A percentile compares a stretch with the other conserved stretches of the same genome.
phyloP scores from a whole-genome alignment of 2,113 vertebrate genomes.

The Chaetodon trifascialis region DNA sequence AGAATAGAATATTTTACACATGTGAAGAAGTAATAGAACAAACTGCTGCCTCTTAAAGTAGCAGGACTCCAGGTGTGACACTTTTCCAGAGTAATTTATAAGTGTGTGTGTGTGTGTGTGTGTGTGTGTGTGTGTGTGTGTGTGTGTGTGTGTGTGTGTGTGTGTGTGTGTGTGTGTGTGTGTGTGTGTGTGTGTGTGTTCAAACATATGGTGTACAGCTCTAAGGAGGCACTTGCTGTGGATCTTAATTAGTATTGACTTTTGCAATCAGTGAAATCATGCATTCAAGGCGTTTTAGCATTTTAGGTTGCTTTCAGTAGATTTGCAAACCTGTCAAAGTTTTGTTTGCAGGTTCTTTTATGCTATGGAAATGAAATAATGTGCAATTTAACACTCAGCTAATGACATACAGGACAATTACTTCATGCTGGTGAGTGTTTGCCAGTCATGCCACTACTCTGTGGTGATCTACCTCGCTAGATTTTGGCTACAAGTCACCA shows the following conservation, averaged over 20 bases:
- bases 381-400: background rate
- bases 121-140: background rate
- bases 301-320: background rate
- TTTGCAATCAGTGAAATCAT: background rate
- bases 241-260: background rate
- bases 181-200: background rate
- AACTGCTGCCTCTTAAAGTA: conserved; percentile 22
- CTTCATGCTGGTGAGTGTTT: background rate
- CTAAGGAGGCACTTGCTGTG: background rate
- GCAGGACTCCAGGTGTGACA: background rate
- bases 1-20: conserved; percentile 38
- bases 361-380: background rate
- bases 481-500: background rate
- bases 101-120: conserved; percentile 6
- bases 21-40: background rate
- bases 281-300: background rate
- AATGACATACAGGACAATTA: background rate
- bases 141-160: background rate
- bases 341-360: background rate
- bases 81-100: background rate
- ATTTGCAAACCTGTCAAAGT: background rate
- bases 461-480: background rate
- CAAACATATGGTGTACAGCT: background rate
- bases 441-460: background rate
- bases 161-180: conserved; percentile 11